Conservation (phyloP, 2,888 invertebrate genomes). For the Amiota mariae region DNA sequence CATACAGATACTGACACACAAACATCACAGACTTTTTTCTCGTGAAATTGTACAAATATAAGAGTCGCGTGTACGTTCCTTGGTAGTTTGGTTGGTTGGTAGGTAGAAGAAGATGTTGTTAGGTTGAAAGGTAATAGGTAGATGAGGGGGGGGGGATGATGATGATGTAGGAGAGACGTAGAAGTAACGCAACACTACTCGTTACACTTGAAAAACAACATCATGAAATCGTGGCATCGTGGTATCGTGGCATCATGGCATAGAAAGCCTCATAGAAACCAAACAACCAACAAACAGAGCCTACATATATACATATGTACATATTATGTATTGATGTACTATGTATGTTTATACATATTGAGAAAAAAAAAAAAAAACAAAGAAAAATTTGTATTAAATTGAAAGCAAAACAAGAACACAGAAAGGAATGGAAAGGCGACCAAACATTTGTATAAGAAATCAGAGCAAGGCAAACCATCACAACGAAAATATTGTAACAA, state of each 20-base stretch:
- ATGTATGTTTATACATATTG: constrained; percentile 33
- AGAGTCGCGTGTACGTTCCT: too few species aligned
- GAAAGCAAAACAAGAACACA: neutral
- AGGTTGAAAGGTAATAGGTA: too few species aligned
- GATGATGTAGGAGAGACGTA: neutral
- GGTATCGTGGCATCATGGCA: neutral
- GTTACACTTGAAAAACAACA: constrained; percentile 43
- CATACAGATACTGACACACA: too few species aligned
- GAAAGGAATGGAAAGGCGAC: too few species aligned
- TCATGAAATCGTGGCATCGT: neutral
- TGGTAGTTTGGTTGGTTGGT: too few species aligned
- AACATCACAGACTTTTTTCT: neutral
- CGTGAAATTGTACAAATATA: neutral
- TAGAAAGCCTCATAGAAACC: constrained; percentile 8
- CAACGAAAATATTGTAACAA: neutral
- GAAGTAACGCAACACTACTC: constrained; percentile 20
- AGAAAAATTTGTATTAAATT: constrained; percentile 22
- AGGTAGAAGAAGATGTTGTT: too few species aligned
- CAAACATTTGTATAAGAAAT: neutral
- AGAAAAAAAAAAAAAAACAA: constrained; percentile 27
- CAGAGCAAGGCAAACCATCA: constrained; percentile 6
- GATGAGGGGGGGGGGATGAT: too few species aligned
- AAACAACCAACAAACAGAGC: neutral
- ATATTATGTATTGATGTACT: neutral
- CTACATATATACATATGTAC: neutral